These are phyloP conservation scores for Microctenopoma stevenorrisi DNA, from an alignment of 2,797 vertebrate genomes.

Conservation along the genomic window DNA sequence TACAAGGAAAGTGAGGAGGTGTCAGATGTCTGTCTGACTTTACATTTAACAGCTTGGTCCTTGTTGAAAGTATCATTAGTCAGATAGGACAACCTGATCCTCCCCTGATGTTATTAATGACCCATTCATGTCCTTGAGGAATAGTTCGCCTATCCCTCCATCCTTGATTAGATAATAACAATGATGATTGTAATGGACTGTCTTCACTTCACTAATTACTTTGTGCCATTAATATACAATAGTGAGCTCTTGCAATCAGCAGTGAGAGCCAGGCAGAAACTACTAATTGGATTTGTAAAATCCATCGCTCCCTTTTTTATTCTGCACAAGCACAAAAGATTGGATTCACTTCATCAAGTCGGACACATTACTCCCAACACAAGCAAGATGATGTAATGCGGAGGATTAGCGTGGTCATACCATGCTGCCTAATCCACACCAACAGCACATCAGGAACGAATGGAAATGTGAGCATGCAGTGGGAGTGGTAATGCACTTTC, in stretches of 20 bases:
- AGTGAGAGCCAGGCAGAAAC: conserved; percentile 51
- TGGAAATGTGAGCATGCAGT: conserved; percentile 54
- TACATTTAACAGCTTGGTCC: background rate
- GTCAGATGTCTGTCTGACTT: conserved; percentile 5
- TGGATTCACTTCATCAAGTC: conserved; percentile 66
- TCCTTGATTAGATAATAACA: conserved; percentile 65
- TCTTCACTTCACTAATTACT: conserved; percentile 73
- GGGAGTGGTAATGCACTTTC: conserved; percentile 60
- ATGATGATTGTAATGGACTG: conserved; percentile 66
- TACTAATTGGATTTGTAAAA: conserved; percentile 76
- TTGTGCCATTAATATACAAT: conserved; percentile 66
- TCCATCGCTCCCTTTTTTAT: conserved; percentile 59
- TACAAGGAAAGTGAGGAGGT: background rate
- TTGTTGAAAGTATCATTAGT: conserved; percentile 28
- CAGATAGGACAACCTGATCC: conserved; percentile 12
- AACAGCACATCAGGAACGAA: conserved; percentile 58
- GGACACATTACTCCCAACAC: conserved; percentile 55
- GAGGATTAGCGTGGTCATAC: conserved; percentile 64
- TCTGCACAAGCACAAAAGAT: conserved; percentile 62
- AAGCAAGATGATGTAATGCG: conserved; percentile 70
- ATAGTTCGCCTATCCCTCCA: conserved; percentile 39
- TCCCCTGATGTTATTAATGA: conserved; percentile 38
- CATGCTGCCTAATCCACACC: conserved; percentile 51
- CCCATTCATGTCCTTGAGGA: conserved; percentile 56
- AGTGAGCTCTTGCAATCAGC: conserved; percentile 59